Base-by-base conservation (phyloP, 2,888 invertebrate genomes). In the Andrena chrysosceles region DNA sequence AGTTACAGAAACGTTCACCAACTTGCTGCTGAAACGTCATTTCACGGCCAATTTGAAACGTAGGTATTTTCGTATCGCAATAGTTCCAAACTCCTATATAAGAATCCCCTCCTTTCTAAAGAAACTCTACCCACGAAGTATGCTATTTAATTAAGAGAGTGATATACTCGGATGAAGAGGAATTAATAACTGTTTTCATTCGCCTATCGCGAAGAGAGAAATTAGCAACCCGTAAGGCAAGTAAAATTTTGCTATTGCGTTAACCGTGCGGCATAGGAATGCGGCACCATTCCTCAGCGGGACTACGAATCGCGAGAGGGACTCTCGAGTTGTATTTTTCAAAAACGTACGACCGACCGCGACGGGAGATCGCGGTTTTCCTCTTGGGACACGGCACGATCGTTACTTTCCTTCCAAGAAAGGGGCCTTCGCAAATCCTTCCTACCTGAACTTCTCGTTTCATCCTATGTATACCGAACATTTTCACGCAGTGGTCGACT, bases 311-410 rank as follows among this genome's bases (percentile, higher is more conserved):
- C n/a, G 35, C 66, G 52, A 68, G 69, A 69, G 77, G 77, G 64
- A 78, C 71, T 75, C 79, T 79, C 68, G 81, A 81, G 86, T 80
- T 35, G 77, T 68, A 20, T 20, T 83, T 84, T 89, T 89, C 87
- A 91, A 90, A 91, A 90, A 91, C 89, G 88, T 89, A 89, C 83
- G 81, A 67, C 78, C 60, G 62, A 29, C 59, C 33, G 81, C 42
- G 74, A 16, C 54, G 31, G 16, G 76, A 80, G 80, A 84, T 83
- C 76, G 79, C 64, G 64, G 81, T 84, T 78, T 69, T 84, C 72
- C 88, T 78, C 66, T 68, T 72, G 84, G 86, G 87, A 89, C 82
- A 48, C 63, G 42, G 78, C 66, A 75, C 73, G 82, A 85, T 87
- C 88, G 81, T 89, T 87, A 86, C 86, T 87, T 84, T 83, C 74